These are phyloP conservation scores for Eutrigla gurnardus DNA, from an alignment of 2,797 vertebrate genomes.

Conservation along the genomic window DNA sequence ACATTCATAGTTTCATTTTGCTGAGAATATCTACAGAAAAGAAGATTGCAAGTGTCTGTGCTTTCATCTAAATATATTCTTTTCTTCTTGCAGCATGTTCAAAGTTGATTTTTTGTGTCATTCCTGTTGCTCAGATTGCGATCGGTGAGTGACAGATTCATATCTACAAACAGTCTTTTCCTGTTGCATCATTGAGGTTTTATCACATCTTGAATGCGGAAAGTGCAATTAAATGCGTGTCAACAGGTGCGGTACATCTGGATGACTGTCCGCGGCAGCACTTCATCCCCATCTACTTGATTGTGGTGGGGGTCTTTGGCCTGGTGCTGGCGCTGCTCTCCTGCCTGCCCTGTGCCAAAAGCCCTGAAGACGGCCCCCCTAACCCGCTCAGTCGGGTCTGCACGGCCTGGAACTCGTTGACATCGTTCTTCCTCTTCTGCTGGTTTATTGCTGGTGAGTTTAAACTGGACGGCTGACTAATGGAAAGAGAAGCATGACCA, in stretches of 20 bases:
- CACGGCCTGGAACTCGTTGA: constrained; percentile 59
- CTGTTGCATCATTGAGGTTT: neutral
- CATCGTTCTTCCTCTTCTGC: constrained; percentile 69
- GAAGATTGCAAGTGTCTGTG: fast-evolving
- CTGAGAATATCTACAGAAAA: neutral
- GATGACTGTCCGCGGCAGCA: constrained; percentile 77
- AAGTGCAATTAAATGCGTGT: neutral
- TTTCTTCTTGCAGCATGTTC: constrained; percentile 58
- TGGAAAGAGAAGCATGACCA: neutral
- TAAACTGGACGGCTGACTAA: neutral
- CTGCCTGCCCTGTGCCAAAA: constrained; percentile 64
- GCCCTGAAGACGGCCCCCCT: neutral
- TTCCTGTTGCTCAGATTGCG: constrained; percentile 75
- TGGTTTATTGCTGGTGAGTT: constrained; percentile 83
- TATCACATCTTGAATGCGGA: neutral
- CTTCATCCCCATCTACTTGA: constrained; percentile 83
- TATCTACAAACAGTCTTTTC: neutral
- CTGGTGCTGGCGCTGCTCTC: constrained; percentile 58
- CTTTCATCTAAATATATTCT: neutral
- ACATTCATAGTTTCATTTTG: neutral
- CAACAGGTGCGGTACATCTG: constrained; percentile 73
- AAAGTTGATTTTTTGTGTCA: constrained; percentile 37
- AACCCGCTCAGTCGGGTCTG: constrained; percentile 12
- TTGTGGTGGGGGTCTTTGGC: constrained; percentile 76
- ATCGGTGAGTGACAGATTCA: constrained; percentile 73